Base-by-base conservation (phyloP, 2,888 invertebrate species). In the Athalia circularis region DNA sequence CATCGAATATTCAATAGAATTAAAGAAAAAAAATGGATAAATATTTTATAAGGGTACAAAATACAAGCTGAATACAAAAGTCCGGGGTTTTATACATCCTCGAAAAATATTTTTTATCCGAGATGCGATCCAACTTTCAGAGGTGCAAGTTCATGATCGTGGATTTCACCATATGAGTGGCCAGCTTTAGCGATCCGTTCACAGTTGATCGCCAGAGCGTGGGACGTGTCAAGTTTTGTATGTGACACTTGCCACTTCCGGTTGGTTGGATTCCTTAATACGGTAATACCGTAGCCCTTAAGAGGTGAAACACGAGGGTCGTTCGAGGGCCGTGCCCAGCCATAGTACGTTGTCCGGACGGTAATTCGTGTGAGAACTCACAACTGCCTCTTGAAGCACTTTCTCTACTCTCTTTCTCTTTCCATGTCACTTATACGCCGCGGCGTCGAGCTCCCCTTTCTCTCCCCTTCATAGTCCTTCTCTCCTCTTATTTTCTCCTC, bases 301-400 rank as follows among this genome's bases (percentile, higher is more conserved):
- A 76, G 75, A 65, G 65, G 15, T 43, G 52, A 62, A 76, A 65
- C 45, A 59, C 65, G 45, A 79, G 79, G 72, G 78, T 77, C 78
- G 75, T 76, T 77, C 65, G 61, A 81, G 74, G 74, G 68, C 59
- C 74, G 48, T 45, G 62, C 65, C 62, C 64, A 65, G 54, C 70
- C 70, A 72, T 47, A 8, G 29, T 47, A 13, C 45, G 45, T 47
- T 59, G 45, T 57, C 59, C 72, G 57, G 15, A 59, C 72, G 54
- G 77, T 65, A 79, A 81, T 80, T 80, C 81, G 79, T 79, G 78
- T 80, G 81, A 81, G 81, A 81, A 81, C 80, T 80, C 67, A 52
- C 80, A 80, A 80, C 80, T 77, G 80, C 50, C 76, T 67, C 65
- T 68, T 77, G 57, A 59, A 65, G 54, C 47, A 64, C 78, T 13